Percentiles rank a stretch among this genome's conserved stretches.
These are phyloP conservation scores for Bubalus kerabau DNA, from an alignment of 2,113 vertebrate species.

Conservation along the genomic window DNA sequence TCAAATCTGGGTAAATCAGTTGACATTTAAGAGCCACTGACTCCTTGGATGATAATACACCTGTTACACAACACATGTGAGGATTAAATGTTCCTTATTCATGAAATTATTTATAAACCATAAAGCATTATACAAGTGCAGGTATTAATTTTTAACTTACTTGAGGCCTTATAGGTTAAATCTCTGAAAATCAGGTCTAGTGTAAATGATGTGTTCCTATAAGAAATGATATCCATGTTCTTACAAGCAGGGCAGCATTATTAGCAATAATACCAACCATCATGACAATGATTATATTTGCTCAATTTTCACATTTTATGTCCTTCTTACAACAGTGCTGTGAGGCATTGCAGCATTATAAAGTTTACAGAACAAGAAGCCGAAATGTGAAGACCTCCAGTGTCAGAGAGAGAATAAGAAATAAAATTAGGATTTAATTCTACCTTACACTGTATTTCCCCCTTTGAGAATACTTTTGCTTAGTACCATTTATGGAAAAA, in stretches of 20 bases:
- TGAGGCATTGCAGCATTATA: not conserved
- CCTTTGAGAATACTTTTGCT: slow-evolving; percentile 32
- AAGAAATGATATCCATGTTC: not conserved
- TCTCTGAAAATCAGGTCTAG: not conserved
- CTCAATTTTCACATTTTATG: not conserved
- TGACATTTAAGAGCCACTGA: not conserved
- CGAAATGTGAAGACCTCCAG: not conserved
- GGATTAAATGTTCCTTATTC: not conserved
- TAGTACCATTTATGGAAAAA: slow-evolving; percentile 61
- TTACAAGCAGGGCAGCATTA: not conserved
- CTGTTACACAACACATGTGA: not conserved
- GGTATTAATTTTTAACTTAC: not conserved
- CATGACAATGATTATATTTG: not conserved
- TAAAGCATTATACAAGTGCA: not conserved
- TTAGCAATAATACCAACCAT: not conserved
- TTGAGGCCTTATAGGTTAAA: not conserved
- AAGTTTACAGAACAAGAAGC: not conserved
- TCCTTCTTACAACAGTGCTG: not conserved
- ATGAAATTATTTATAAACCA: not conserved
- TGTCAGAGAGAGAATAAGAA: slow-evolving; percentile 25
- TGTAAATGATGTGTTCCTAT: not conserved
- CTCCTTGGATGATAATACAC: not conserved
- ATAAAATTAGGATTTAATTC: slow-evolving; percentile 51
- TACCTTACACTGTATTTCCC: not conserved
- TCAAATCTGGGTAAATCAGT: not conserved